Base-by-base conservation (phyloP, 64 coral and sea anemone genomes). In the Dendrophyllia cribrosa region DNA sequence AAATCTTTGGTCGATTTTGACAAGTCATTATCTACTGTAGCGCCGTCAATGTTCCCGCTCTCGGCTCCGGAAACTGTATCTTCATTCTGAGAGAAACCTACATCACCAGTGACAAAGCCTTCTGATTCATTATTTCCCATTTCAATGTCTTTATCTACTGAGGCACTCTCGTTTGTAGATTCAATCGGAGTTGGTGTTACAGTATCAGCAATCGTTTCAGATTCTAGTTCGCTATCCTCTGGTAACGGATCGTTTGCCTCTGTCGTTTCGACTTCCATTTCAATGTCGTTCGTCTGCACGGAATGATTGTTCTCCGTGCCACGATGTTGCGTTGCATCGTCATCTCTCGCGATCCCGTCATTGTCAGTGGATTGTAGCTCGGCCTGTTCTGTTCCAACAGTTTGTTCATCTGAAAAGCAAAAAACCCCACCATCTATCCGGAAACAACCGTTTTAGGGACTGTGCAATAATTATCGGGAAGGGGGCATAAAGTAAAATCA, bases 1-100 rank as follows among this genome's bases (percentile, higher is more conserved):
- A 80, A 44, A 15, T 62, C 24, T 45, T 80, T 68, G 17, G 45
- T 21, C 16, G 61, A 68, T 4, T 11, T n/a, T n/a, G 4, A 17
- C 63, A 67, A 67, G 17, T 84, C 80, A 51, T 84, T 65, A 21
- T 84, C 80, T 50, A 22, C 9, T 67, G 16, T 51, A 49, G 9
- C 4, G 19, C 20, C 17, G 51, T 14, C 21, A 2, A 50, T 17
- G 11, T 24, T 5, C 17, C 5, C 16, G 58, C 45, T 19, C 6
- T 46, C 25, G 7, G 8, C 20, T 45, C 19, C 62, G 9, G 44
- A 61, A 68, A 83, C 7, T 43, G 26, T 49, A 8, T 25, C 58
- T 83, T 11, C 59, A 50, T 47, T 65, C 14, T 68, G 43, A 50
- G 10, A 4, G 23, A 51, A 24, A 19, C 21, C 44, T 5, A 43